These are phyloP conservation scores for Phalacrocorax carbo DNA, from an alignment of 2,113 vertebrate genomes.

Conservation along the genomic window DNA sequence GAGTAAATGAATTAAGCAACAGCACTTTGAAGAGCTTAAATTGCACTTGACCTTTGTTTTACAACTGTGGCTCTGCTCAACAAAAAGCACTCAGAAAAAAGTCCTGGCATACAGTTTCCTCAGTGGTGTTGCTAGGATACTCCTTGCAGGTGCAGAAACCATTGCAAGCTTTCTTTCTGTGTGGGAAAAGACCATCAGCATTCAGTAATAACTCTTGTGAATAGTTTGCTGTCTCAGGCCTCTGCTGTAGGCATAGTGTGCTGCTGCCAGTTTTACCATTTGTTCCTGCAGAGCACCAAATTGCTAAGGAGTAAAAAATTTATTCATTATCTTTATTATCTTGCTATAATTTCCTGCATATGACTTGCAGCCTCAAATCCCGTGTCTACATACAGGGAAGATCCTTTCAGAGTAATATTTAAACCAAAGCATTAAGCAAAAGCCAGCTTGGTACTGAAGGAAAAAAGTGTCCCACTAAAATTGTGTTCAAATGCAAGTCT, in stretches of 20 bases:
- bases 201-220: background rate
- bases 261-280: background rate
- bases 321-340: background rate
- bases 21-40: conserved; percentile 6
- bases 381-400: background rate
- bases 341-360: background rate
- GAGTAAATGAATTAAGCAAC: background rate
- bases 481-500: background rate
- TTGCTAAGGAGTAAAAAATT: background rate
- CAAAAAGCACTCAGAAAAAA: conserved; percentile 36
- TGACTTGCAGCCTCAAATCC: background rate
- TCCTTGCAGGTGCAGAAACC: conserved; percentile 54
- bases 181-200: background rate
- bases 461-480: background rate
- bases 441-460: background rate
- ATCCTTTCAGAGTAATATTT: background rate
- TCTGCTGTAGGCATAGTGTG: background rate
- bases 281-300: background rate
- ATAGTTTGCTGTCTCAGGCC: background rate
- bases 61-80: conserved; percentile 27
- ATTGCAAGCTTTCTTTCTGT: conserved; percentile 8
- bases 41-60: conserved; percentile 63
- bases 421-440: background rate
- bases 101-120: conserved; percentile 24
- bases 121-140: conserved; percentile 54